Base-by-base conservation (phyloP, 2,797 vertebrate species). In the Pyrocephalus nanus region DNA sequence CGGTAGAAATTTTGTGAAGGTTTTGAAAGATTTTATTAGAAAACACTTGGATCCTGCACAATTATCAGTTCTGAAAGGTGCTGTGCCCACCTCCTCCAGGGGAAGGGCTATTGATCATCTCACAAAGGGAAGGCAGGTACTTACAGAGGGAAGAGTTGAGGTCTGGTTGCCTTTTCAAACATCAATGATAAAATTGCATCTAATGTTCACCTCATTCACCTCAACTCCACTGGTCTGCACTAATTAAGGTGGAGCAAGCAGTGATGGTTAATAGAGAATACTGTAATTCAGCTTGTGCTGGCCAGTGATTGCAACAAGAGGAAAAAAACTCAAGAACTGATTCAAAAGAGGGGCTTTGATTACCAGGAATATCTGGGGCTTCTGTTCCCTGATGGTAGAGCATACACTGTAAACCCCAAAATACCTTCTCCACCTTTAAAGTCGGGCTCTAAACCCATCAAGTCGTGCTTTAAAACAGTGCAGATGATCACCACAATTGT, bases 11-110 rank as follows among this genome's bases (percentile, higher is more conserved):
- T 96, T 96, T 94, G 74, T 91, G 82, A 93, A 96, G 91, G 93
- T 96, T 97, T 97, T 96, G 96, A 87, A 97, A 97, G 94, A 94
- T 97, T 97, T 97, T 96, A 96, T 97, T 94, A 97, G 90, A 94
- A 97, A 96, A 91, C 78, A 94, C 95, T 95, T 92, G 93, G 95
- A 81, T 90, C 90, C 97, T 88, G 80, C 93, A 95, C 96, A 95
- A 94, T 97, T 97, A 97, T 90, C 96, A 93, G 91, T 92, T 95
- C 97, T 97, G 92, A 97, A 97, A 96, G 88, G 90, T 95, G 86
- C 84, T 97, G 93, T 96, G 94, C 95, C 92, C 95, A 93, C 91
- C 91, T 81, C 92, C 94, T 96, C 91, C 91, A 77, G 84, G 79
- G 85, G 93, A 96, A 95, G 86, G 92, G 87, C 53, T 97, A 97